These are phyloP conservation scores for Blastomussa wellsi DNA, from an alignment of 92 coral and sea anemone genomes.

Conservation along the genomic window DNA sequence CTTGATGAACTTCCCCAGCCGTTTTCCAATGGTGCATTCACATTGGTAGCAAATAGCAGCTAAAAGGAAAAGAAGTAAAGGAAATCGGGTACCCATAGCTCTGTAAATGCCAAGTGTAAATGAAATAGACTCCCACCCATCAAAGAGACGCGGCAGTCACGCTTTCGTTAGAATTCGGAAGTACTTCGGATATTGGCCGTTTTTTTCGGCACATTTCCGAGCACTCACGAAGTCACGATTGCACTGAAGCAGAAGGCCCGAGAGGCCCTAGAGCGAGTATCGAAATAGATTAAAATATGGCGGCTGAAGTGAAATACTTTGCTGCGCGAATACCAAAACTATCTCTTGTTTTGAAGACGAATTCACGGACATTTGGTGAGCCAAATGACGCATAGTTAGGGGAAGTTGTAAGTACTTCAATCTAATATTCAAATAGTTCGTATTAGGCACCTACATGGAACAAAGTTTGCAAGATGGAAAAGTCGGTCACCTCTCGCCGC, in stretches of 20 bases:
- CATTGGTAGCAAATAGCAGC: slow-evolving; percentile 33
- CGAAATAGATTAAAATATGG: slow-evolving; percentile 54
- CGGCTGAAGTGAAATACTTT: slow-evolving; percentile 37
- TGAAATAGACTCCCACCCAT: slow-evolving; percentile 34
- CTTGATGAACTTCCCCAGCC: slow-evolving; percentile 70
- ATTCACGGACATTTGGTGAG: slow-evolving; percentile 22
- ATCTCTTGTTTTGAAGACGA: background rate
- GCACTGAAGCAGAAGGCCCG: background rate
- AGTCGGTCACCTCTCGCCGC: background rate
- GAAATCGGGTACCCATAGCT: slow-evolving; percentile 32
- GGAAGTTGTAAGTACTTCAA: background rate
- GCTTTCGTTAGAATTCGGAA: slow-evolving; percentile 33
- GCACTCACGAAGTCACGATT: background rate
- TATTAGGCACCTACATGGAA: slow-evolving; percentile 13
- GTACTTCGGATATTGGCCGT: background rate
- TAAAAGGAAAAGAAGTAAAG: slow-evolving; percentile 32
- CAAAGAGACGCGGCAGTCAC: slow-evolving; percentile 62
- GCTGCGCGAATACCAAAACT: slow-evolving; percentile 2
- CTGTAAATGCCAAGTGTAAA: background rate
- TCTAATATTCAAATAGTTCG: slow-evolving; percentile 30
- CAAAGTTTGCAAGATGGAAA: slow-evolving; percentile 29
- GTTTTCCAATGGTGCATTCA: slow-evolving; percentile 32
- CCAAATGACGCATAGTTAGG: background rate
- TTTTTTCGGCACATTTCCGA: background rate
- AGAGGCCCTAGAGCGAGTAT: too few species aligned